Evolutionary conservation across 2,797 vertebrate species (phyloP).

Genomic region (Amazona finschi): DNA sequence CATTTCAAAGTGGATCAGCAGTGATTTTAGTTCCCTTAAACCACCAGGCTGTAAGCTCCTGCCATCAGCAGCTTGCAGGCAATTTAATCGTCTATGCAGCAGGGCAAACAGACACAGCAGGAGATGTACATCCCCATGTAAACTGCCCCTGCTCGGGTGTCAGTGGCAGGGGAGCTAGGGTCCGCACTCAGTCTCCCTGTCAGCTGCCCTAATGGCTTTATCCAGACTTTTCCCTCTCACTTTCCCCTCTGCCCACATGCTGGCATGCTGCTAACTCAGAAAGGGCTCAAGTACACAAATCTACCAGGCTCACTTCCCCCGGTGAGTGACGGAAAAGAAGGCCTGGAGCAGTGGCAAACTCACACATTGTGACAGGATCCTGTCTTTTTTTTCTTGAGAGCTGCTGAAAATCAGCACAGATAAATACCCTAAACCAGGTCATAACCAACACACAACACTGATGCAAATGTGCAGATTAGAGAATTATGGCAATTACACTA

Average conservation of each 20-base stretch:
- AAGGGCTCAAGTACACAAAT: neutral
- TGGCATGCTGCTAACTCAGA: neutral
- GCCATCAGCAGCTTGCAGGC: neutral
- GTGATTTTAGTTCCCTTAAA: neutral
- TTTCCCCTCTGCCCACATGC: neutral
- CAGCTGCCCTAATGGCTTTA: neutral
- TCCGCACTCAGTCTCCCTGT: neutral
- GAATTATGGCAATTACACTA: neutral
- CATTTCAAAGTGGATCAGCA: neutral
- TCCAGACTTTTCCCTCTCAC: neutral
- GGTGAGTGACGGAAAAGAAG: neutral
- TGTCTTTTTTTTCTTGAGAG: neutral
- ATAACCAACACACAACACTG: neutral
- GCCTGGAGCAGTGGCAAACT: neutral
- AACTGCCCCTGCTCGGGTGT: neutral
- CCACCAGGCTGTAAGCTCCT: neutral
- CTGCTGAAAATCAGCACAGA: neutral
- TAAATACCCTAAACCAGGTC: neutral
- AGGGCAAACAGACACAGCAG: neutral
- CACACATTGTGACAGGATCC: neutral
- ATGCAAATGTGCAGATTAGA: neutral
- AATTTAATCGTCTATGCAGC: accelerated
- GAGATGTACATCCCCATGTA: neutral
- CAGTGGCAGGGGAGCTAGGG: neutral
- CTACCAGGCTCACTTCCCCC: neutral